Evolutionary conservation across 2,888 invertebrate species (phyloP).

Genomic region (Drosophila cyrtoloma): DNA sequence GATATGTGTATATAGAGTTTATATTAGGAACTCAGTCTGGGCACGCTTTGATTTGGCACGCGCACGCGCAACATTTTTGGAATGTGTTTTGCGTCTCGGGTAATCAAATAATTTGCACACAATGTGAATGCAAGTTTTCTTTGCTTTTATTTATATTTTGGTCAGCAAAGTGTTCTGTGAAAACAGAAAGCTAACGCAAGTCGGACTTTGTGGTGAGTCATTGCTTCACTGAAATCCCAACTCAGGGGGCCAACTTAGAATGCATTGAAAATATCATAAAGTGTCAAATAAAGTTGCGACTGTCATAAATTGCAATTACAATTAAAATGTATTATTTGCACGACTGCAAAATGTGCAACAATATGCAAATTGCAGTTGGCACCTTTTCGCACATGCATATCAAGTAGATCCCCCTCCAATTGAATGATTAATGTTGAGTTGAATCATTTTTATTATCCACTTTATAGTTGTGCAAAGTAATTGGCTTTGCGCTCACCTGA

Average conservation of each 20-base stretch:
- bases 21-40: slow-evolving; percentile 20
- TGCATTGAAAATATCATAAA: slow-evolving; percentile 47
- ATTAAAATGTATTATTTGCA: slow-evolving; percentile 61
- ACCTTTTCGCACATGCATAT: slow-evolving; percentile 33
- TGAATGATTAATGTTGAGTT: slow-evolving; percentile 32
- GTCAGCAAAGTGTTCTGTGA: slow-evolving; percentile 2
- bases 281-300: slow-evolving; percentile 57
- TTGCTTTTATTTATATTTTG: not conserved
- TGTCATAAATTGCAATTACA: slow-evolving; percentile 65
- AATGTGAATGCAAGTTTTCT: slow-evolving; percentile 33
- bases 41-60: slow-evolving; percentile 59
- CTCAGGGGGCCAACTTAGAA: slow-evolving; percentile 29
- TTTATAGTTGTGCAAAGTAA: slow-evolving; percentile 25
- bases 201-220: slow-evolving; percentile 13
- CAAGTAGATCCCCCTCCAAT: slow-evolving; percentile 42
- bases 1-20: not conserved
- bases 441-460: slow-evolving; percentile 41
- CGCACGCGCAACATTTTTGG: slow-evolving; percentile 53
- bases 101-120: slow-evolving; percentile 74
- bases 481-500: slow-evolving; percentile 27
- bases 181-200: slow-evolving; percentile 11
- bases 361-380: slow-evolving; percentile 55
- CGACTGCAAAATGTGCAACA: slow-evolving; percentile 24
- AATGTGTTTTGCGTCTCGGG: slow-evolving; percentile 44
- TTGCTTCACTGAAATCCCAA: not conserved